Percentiles rank a stretch among this genome's conserved stretches.
Conservation (phyloP, 2,888 invertebrate genomes). For the Lepidonotus clava region DNA sequence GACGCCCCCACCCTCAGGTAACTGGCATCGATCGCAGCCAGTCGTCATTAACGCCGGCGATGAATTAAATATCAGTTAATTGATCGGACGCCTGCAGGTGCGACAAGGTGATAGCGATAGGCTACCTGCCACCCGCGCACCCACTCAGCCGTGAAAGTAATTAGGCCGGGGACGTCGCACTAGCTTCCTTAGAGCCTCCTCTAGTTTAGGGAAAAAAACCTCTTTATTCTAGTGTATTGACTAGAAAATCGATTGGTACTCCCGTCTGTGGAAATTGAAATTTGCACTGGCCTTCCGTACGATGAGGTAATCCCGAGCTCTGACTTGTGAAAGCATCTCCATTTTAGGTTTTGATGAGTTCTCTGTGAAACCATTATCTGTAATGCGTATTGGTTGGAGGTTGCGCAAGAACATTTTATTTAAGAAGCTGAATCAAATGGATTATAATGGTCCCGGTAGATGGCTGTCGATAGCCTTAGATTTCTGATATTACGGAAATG, state of each 20-base stretch:
- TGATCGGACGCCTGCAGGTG: neutral
- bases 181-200: too few relatives aligned
- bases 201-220: neutral
- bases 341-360: too few relatives aligned
- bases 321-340: too few relatives aligned
- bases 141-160: neutral
- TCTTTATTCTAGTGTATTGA: neutral
- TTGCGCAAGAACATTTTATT: too few relatives aligned
- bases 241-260: neutral
- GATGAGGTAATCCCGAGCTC: too few relatives aligned
- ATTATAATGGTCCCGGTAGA: too few relatives aligned
- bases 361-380: too few relatives aligned
- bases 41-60: neutral
- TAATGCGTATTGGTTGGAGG: too few relatives aligned
- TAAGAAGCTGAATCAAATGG: too few relatives aligned
- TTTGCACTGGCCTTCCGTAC: neutral
- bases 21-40: neutral
- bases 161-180: neutral
- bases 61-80: slow-evolving; percentile 45
- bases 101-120: neutral
- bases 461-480: too few relatives aligned
- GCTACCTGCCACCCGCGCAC: neutral
- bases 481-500: too few relatives aligned
- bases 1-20: neutral
- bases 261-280: neutral